phyloP scores from a whole-genome alignment of 2,113 vertebrate species.

The Oenanthe oenanthe region DNA sequence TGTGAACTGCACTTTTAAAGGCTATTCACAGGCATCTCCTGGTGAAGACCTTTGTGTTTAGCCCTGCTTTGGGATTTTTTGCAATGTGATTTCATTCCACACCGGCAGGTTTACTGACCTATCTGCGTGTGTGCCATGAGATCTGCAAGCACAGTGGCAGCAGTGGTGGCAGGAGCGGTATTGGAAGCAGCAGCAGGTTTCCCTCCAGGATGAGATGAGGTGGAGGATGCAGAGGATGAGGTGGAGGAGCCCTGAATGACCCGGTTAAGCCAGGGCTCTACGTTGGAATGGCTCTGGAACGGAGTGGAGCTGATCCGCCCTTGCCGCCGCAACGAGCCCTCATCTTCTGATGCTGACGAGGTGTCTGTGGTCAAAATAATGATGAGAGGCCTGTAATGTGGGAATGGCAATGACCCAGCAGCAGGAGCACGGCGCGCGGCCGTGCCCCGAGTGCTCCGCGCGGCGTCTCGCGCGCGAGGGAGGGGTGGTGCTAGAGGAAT shows the following conservation, averaged over 20 bases:
- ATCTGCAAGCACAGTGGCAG: constrained; percentile 85
- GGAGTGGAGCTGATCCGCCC: constrained; percentile 88
- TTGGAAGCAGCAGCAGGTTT: constrained; percentile 80
- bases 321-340: constrained; percentile 91
- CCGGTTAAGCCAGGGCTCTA: constrained; percentile 94
- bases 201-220: constrained; percentile 95
- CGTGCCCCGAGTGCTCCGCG: neutral
- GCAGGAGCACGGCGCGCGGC: neutral
- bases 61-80: neutral
- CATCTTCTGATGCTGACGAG: constrained; percentile 97
- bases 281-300: constrained; percentile 83
- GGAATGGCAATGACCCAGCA: constrained; percentile 32
- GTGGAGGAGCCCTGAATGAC: constrained; percentile 97
- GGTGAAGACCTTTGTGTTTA: neutral
- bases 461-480: neutral
- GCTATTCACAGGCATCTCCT: neutral
- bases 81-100: neutral
- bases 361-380: constrained; percentile 92
- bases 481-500: neutral
- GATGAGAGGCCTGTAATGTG: constrained; percentile 67
- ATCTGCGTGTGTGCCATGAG: constrained; percentile 90
- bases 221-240: constrained; percentile 97
- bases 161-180: constrained; percentile 75
- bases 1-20: neutral
- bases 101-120: constrained; percentile 83